These are phyloP conservation scores for Syrphus vitripennis DNA, from an alignment of 2,888 invertebrate genomes.

Conservation along the genomic window DNA sequence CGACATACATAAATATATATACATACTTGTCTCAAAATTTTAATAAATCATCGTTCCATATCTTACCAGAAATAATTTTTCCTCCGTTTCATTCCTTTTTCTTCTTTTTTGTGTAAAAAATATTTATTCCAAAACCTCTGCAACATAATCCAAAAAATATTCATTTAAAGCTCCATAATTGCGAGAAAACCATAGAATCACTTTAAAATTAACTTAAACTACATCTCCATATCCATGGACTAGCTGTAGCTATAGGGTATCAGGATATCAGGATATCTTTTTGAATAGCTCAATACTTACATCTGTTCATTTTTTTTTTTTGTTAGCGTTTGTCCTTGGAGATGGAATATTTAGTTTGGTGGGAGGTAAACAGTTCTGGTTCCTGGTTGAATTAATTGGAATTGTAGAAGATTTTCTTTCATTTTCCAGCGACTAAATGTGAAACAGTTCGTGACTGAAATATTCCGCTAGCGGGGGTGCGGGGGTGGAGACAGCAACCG, in stretches of 20 bases:
- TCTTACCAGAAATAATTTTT: no score
- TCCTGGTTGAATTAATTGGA: constrained; percentile 54
- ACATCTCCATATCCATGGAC: background rate
- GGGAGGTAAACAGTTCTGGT: constrained; percentile 13
- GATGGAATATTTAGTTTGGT: background rate
- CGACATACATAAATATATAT: no score
- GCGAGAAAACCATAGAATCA: background rate
- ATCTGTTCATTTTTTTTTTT: background rate
- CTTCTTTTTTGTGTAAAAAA: no score
- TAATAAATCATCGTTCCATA: no score
- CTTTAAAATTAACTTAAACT: background rate
- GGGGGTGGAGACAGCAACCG: background rate
- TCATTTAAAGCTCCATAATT: background rate
- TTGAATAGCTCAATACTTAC: background rate
- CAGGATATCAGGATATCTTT: background rate
- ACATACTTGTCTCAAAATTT: no score
- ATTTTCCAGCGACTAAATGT: constrained; percentile 45
- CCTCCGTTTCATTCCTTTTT: no score
- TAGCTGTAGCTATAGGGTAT: no score
- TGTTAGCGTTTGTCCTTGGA: background rate
- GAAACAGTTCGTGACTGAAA: constrained; percentile 64
- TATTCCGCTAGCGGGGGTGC: background rate
- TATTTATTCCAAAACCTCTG: no score
- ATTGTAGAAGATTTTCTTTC: constrained; percentile 51
- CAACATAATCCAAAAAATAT: background rate